Conservation (phyloP, 2,113 vertebrate species). For the Charina bottae region DNA sequence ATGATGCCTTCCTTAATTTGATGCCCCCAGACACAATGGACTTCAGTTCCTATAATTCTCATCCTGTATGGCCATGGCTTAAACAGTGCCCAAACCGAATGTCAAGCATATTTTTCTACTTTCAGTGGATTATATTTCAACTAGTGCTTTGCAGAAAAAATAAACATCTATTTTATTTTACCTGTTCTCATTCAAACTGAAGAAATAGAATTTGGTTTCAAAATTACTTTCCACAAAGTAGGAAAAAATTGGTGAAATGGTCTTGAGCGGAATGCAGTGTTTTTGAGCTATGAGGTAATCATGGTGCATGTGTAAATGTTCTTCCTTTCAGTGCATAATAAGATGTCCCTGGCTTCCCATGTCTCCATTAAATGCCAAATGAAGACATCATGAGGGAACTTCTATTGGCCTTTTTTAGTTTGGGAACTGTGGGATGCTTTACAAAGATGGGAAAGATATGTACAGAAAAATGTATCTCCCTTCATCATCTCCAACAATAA, state of each 20-base stretch:
- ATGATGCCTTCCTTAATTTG: neutral
- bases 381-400: neutral
- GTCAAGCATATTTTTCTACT: neutral
- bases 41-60: neutral
- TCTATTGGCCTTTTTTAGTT: neutral
- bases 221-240: neutral
- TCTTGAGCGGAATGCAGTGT: neutral
- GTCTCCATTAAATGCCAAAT: neutral
- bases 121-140: neutral
- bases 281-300: neutral
- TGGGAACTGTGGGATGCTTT: neutral
- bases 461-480: neutral
- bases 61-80: neutral
- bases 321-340: neutral
- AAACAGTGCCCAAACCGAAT: neutral
- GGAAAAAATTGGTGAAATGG: neutral
- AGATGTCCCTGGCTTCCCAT: neutral
- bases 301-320: neutral
- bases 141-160: neutral
- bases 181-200: neutral
- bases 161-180: neutral
- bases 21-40: neutral
- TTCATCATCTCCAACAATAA: neutral
- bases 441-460: neutral
- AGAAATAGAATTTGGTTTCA: neutral